A percentile compares a stretch with the other conserved stretches of the same genome.
These are phyloP conservation scores for Pteropus rufus DNA, from an alignment of 2,797 vertebrate genomes.

Conservation along the genomic window DNA sequence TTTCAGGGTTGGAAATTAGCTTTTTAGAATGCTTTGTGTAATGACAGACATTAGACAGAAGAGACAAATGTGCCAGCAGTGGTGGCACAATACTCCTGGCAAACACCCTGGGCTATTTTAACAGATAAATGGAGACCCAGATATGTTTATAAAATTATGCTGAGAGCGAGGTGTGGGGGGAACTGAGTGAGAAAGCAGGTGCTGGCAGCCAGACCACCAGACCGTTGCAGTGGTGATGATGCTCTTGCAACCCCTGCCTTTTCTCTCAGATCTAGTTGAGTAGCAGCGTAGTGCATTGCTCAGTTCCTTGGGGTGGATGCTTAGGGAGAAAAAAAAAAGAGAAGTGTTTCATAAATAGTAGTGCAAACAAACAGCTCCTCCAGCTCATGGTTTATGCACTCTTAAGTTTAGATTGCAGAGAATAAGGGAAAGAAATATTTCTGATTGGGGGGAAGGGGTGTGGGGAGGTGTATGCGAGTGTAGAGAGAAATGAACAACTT, in stretches of 20 bases:
- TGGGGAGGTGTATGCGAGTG: not conserved
- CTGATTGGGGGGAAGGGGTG: no score
- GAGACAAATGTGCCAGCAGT: constrained; percentile 76
- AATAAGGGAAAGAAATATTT: not conserved
- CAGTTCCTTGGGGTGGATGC: not conserved
- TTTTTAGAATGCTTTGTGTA: constrained; percentile 81
- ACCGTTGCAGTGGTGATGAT: not conserved
- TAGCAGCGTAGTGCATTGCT: not conserved
- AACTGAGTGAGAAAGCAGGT: not conserved
- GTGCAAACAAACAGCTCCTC: not conserved
- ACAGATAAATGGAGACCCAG: constrained; percentile 69
- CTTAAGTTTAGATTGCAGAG: not conserved
- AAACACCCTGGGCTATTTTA: constrained; percentile 69
- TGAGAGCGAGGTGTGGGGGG: not conserved
- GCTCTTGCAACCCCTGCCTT: not conserved
- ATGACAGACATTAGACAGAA: constrained; percentile 80
- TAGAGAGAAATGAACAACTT: not conserved
- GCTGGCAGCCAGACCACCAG: not conserved
- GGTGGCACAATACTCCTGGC: constrained; percentile 76
- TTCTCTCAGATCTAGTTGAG: not conserved
- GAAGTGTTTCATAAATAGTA: not conserved
- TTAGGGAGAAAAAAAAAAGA: not conserved
- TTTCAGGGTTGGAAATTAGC: constrained; percentile 81
- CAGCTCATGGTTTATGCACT: constrained; percentile 9
- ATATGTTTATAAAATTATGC: constrained; percentile 54